Evolutionary conservation across 2,888 invertebrate species (phyloP), one percentile per base, ranked within the genome.

Genomic region (Apamea sordens): DNA sequence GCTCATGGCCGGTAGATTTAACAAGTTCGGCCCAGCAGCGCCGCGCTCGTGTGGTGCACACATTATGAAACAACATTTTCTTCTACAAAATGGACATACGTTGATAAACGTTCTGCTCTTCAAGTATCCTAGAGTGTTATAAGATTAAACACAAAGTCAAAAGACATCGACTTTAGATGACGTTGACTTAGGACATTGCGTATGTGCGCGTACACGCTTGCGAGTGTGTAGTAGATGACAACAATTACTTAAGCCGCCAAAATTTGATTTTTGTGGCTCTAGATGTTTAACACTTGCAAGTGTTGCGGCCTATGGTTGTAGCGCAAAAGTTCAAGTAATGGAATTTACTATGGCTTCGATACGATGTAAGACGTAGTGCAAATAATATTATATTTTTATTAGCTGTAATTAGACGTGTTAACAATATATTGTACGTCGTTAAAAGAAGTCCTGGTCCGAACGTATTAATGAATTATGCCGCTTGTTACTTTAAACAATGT

Each of bases 401-500:
- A 21, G 21, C 53, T 6, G 53, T 53, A 21, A 8, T 21, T 53
- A 53, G 53, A 21, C 21, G 21, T 53, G 21, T 53, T 21, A 53
- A 21, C 56, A 56, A 24, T 24, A 24, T 53, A 56, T 56, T 56
- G 10, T 24, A 11, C 56, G 24, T 56, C 56, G 4, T 11, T 56
- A 24, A 11, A 11, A 4, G 24, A n/a, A 1, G 24, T 56, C 24
- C 24, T 47, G 3, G 47, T 18, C 0, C 50, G 50, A 18, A 18
- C 50, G 18, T 47, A 47, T 32, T 41, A 36, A 70, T 65, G 8
- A 36, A 24, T 64, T 64, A 44, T 11, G 56, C 7, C 72, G 3
- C n/a, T 75, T 59, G 56, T 69, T 67, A 41, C 24, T 41, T 10
- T 8, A n/a, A 69, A 74, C 13, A 68, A 73, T 72, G 4, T 63